Evolutionary conservation across 2,888 invertebrate genomes (phyloP).

Genomic region (Luperina nickerlii): DNA sequence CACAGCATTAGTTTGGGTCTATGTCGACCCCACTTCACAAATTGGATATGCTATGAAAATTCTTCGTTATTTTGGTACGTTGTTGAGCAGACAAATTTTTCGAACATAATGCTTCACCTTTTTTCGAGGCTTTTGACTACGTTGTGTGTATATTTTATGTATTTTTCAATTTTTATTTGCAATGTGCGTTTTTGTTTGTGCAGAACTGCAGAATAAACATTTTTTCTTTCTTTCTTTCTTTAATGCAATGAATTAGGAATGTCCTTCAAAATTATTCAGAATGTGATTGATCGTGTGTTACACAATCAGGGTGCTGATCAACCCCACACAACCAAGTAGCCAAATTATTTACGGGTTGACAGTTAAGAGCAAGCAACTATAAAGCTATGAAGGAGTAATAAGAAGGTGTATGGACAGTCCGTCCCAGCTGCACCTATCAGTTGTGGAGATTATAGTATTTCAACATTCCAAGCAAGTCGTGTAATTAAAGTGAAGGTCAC

Average conservation of each 20-base stretch:
- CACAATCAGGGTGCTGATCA: not conserved
- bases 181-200: too few relatives aligned
- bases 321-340: not conserved
- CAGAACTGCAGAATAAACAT: too few relatives aligned
- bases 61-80: not conserved
- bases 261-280: not conserved
- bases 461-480: constrained; percentile 28
- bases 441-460: constrained; percentile 34
- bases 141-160: too few relatives aligned
- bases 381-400: not conserved
- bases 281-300: not conserved
- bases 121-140: too few relatives aligned
- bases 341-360: not conserved
- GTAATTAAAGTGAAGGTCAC: constrained; percentile 33
- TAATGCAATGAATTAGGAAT: not conserved
- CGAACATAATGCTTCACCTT: not conserved
- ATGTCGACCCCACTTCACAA: not conserved
- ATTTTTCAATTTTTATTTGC: too few relatives aligned
- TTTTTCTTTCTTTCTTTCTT: too few relatives aligned
- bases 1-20: not conserved
- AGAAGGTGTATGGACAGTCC: not conserved
- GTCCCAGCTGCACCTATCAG: constrained; percentile 15
- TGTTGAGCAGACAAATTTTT: not conserved
- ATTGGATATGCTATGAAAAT: not conserved
- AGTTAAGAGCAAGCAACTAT: not conserved